phyloP scores from a whole-genome alignment of 2,888 invertebrate genomes.

The Miltochrista miniata region DNA sequence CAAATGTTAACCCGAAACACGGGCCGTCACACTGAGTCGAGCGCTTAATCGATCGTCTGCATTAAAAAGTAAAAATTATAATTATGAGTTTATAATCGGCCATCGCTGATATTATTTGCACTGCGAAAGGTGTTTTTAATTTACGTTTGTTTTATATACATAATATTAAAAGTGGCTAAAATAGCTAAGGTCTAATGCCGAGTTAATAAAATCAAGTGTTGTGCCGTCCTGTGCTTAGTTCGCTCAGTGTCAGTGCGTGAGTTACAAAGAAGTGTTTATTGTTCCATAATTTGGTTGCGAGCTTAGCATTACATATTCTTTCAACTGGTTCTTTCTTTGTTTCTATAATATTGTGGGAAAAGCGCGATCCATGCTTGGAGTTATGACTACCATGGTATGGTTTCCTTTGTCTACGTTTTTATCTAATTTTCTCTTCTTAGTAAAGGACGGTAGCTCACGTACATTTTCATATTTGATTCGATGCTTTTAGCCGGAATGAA shows the following conservation, averaged over 20 bases:
- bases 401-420: conserved; percentile 81
- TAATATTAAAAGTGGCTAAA: conserved; percentile 45
- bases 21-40: conserved; percentile 59
- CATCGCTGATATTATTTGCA: conserved; percentile 71
- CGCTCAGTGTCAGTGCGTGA: conserved; percentile 74
- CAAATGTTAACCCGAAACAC: conserved; percentile 48
- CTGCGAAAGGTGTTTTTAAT: conserved; percentile 55
- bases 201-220: conserved; percentile 52
- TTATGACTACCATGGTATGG: conserved; percentile 84
- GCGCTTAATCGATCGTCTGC: conserved; percentile 79
- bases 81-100: conserved; percentile 67
- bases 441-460: conserved; percentile 63
- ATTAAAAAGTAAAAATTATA: conserved; percentile 75
- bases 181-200: conserved; percentile 49
- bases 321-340: conserved; percentile 57
- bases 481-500: conserved; percentile 45
- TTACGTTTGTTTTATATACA: conserved; percentile 44
- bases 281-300: conserved; percentile 71
- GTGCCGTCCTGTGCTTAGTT: conserved; percentile 80
- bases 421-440: conserved; percentile 63
- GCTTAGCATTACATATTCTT: conserved; percentile 62
- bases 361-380: conserved; percentile 83
- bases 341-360: conserved; percentile 72
- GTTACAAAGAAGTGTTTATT: conserved; percentile 67
- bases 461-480: conserved; percentile 45